Evolutionary conservation across 64 coral and sea anemone species (phyloP).

Genomic region (Astreopora myriophthalma): DNA sequence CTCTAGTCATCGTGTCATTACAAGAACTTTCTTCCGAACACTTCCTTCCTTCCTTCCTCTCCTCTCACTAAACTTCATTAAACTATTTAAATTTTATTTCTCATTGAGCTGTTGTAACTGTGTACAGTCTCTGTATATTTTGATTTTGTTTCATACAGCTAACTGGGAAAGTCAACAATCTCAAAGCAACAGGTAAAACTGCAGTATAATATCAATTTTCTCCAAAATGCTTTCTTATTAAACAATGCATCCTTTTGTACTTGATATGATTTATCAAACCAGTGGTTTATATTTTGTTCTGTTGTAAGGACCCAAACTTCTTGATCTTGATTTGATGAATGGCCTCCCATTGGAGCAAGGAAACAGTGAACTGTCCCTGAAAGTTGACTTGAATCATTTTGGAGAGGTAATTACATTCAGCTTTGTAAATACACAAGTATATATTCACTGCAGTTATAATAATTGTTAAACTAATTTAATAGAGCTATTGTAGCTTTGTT

Average conservation of each 20-base stretch:
- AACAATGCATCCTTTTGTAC: background rate
- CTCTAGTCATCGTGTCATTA: too few species aligned
- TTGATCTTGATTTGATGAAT: constrained; percentile 75
- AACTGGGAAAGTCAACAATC: background rate
- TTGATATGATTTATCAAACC: background rate
- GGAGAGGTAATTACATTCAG: constrained; percentile 81
- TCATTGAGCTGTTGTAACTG: too few species aligned
- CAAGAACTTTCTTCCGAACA: too few species aligned
- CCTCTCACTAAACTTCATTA: too few species aligned
- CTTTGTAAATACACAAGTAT: too few species aligned
- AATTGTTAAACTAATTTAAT: too few species aligned
- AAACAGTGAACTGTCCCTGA: constrained; percentile 70
- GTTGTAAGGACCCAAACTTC: constrained; percentile 56
- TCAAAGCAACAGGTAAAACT: background rate
- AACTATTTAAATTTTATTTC: too few species aligned
- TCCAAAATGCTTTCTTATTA: background rate
- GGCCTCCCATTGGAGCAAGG: background rate
- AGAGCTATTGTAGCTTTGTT: too few species aligned
- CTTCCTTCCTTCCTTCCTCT: too few species aligned
- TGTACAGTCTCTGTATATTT: background rate
- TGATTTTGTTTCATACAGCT: background rate
- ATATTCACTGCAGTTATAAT: too few species aligned
- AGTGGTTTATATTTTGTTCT: background rate
- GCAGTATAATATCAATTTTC: background rate
- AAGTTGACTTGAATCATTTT: constrained; percentile 88